Evolutionary conservation across 1,140 invertebrate genomes (phyloP), one percentile per base, ranked within the genome.

Genomic region (Drosophila chauvacae): DNA sequence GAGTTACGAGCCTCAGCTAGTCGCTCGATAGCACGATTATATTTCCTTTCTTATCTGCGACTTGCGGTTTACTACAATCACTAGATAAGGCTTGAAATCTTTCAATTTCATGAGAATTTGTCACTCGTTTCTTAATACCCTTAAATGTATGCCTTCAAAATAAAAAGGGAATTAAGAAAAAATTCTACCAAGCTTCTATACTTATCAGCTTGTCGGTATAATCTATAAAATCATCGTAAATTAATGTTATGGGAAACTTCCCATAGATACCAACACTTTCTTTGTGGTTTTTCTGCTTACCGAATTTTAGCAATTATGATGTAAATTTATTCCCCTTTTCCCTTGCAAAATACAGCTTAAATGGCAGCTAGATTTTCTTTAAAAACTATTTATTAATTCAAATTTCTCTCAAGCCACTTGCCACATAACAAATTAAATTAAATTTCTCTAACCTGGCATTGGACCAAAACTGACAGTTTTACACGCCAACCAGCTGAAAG

Each of bases 1-100:
- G 44, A 77, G 51, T 61, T 77, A 77, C 28, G 47, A 69, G 39
- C 74, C 57, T 68, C 71, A 73, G 42, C 23, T 50, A 59, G 51
- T 58, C 11, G 23, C 68, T 37, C 35, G 51, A 61, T 51, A 59
- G 30, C 23, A 39, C 18, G 39, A 53, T 66, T 69, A 70, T 41
- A 48, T 55, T 39, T 37, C 16, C n/a, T 7, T 28, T 37, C 63
- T 84, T 77, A 84, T 81, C 81, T 41, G 23, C 14, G 30, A 47
- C 48, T 28, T 77, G 26, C 33, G 33, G 39, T 58, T 68, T 63
- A 80, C 45, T 62, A 48, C 26, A 45, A 20, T 53, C 28, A 44
- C 35, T 13, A 37, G 62, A 70, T 70, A 68, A 41, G 35, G n/a
- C 6, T 4, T 6, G 2, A 35, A 53, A 35, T 14, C 20, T 28